Percentiles rank a stretch among this genome's conserved stretches.
phyloP scores from a whole-genome alignment of 2,888 invertebrate genomes.

The Drosophila pegasa region DNA sequence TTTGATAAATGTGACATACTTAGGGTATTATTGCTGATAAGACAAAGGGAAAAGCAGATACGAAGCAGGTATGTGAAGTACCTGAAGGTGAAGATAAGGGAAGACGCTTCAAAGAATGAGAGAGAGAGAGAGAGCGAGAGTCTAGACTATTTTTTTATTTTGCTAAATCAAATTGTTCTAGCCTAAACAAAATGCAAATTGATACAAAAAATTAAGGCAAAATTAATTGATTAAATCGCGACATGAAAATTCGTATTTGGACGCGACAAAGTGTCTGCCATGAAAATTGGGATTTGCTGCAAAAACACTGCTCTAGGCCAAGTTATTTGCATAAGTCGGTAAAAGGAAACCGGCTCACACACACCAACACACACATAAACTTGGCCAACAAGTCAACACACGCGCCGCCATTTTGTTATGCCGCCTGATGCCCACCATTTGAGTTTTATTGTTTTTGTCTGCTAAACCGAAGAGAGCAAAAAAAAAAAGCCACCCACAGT shows the following conservation, averaged over 20 bases:
- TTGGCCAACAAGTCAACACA: constrained; percentile 39
- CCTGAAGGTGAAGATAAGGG: neutral
- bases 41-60: neutral
- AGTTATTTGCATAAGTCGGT: constrained; percentile 44
- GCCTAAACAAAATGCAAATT: constrained; percentile 1
- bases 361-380: constrained; percentile 9
- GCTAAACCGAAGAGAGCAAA: neutral
- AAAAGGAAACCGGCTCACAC: constrained; percentile 33
- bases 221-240: constrained; percentile 17
- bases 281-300: constrained; percentile 13
- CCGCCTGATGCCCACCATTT: constrained; percentile 29
- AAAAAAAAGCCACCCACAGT: neutral
- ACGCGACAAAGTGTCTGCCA: constrained; percentile 38
- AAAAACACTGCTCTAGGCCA: constrained; percentile 17
- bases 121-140: too few species aligned
- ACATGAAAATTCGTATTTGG: neutral
- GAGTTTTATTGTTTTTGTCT: constrained; percentile 60
- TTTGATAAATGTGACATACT: neutral
- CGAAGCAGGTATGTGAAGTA: neutral
- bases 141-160: too few species aligned
- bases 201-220: constrained; percentile 10
- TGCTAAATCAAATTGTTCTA: constrained; percentile 3
- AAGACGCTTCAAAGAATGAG: too few species aligned
- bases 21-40: constrained; percentile 31
- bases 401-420: constrained; percentile 58